Conservation (phyloP, 2,888 invertebrate species). For the Macrophya annulata region DNA sequence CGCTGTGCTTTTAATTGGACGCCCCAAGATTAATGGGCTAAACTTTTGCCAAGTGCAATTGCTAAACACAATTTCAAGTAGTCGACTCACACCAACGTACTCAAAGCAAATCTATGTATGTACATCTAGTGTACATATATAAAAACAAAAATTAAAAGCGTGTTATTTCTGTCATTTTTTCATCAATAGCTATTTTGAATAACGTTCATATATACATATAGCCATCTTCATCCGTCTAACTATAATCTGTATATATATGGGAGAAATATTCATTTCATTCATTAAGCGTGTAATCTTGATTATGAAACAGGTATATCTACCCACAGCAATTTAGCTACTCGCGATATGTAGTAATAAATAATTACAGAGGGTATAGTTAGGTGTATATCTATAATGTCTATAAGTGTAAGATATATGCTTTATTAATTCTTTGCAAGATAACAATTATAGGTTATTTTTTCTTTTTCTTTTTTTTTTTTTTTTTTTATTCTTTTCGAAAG, state of each 20-base stretch:
- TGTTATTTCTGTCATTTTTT: neutral
- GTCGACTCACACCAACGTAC: neutral
- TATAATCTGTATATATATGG: no score
- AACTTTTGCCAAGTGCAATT: slow-evolving; percentile 43
- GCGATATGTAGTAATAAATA: neutral
- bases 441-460: neutral
- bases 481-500: neutral
- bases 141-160: neutral
- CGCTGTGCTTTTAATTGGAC: slow-evolving; percentile 46
- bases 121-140: neutral
- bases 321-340: neutral
- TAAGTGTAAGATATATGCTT: neutral
- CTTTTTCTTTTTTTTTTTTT: neutral
- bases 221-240: neutral
- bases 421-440: neutral
- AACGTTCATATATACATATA: neutral
- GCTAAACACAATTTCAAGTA: slow-evolving; percentile 44
- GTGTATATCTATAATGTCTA: no score
- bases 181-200: neutral
- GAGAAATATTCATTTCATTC: neutral
- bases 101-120: neutral
- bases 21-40: slow-evolving; percentile 40
- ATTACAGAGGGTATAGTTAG: neutral
- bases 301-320: neutral
- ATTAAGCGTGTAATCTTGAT: slow-evolving; percentile 8